Conservation (phyloP, 2,888 invertebrate genomes). For the Drosophila longiperda region DNA sequence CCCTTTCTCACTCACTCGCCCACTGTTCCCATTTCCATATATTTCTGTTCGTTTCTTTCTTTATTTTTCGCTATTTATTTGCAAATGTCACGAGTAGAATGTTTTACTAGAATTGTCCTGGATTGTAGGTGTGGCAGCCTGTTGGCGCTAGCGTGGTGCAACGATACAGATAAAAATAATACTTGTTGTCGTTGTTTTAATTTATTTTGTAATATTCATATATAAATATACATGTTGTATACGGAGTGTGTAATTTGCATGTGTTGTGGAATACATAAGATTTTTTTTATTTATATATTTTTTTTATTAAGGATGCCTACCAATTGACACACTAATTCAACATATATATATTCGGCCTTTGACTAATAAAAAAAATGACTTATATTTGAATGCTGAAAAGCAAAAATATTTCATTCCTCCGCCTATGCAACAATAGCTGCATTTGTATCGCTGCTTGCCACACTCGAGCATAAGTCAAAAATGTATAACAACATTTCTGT, state of each 20-base stretch:
- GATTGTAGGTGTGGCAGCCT: constrained; percentile 5
- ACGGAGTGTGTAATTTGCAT: neutral
- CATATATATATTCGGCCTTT: neutral
- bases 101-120: constrained; percentile 22
- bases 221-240: neutral
- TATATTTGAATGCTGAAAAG: neutral
- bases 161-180: constrained; percentile 58
- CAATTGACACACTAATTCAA: neutral
- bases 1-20: neutral
- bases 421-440: neutral
- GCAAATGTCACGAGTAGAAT: constrained; percentile 71
- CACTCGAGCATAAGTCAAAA: neutral
- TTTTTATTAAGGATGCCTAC: neutral
- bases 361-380: neutral
- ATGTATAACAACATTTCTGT: neutral
- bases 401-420: neutral
- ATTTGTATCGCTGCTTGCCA: neutral
- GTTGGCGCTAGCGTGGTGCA: constrained; percentile 20
- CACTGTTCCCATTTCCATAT: constrained; percentile 51
- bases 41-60: constrained; percentile 34
- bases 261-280: neutral
- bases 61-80: constrained; percentile 67
- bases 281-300: neutral
- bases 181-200: constrained; percentile 24
- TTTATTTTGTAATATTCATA: neutral